Evolutionary conservation across 2,113 vertebrate genomes (phyloP).

Genomic region (Dromas ardeola): DNA sequence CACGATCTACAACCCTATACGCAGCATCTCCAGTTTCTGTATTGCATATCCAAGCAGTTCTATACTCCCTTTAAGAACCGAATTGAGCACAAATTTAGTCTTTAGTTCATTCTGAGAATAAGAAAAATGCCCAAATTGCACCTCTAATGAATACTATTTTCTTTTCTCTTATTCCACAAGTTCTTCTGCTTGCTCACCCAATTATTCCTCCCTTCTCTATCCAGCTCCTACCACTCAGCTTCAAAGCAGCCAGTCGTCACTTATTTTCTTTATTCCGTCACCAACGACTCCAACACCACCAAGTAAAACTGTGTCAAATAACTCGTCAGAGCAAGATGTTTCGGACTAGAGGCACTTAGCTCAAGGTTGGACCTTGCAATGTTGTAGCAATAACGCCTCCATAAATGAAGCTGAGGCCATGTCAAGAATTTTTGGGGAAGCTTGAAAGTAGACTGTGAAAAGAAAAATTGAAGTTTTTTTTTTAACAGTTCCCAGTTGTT

Average conservation of each 20-base stretch:
- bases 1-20: not conserved
- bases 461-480: not conserved
- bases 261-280: not conserved
- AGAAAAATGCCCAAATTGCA: not conserved
- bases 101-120: not conserved
- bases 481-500: not conserved
- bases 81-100: not conserved
- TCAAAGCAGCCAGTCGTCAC: not conserved
- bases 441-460: not conserved
- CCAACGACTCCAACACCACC: not conserved
- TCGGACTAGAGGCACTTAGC: not conserved
- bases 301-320: not conserved
- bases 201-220: not conserved
- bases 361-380: not conserved
- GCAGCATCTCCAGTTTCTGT: not conserved
- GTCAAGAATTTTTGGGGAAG: not conserved
- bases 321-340: not conserved
- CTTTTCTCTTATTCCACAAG: not conserved
- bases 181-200: not conserved
- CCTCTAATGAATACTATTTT: not conserved
- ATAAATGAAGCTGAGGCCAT: not conserved
- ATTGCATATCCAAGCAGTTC: not conserved
- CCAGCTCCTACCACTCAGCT: not conserved
- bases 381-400: not conserved
- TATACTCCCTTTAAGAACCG: not conserved